These are phyloP conservation scores for Balaeniceps rex DNA, from an alignment of 2,113 vertebrate species.

Conservation along the genomic window DNA sequence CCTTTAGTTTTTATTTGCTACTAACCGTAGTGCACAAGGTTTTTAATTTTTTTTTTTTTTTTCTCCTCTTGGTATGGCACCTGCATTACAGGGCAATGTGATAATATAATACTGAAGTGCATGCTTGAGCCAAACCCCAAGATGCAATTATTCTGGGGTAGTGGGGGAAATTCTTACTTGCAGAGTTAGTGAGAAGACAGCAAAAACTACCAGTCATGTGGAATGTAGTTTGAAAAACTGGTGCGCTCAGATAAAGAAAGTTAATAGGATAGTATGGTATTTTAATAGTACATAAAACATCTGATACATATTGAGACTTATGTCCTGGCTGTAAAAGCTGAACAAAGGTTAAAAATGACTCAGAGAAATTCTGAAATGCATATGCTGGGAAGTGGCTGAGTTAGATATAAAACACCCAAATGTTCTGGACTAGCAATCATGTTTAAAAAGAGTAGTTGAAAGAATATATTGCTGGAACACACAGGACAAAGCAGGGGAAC, in stretches of 20 bases:
- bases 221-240: not conserved
- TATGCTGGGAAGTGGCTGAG: not conserved
- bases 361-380: not conserved
- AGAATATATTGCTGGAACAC: not conserved
- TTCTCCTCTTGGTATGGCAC: not conserved
- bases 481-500: not conserved
- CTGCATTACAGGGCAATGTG: not conserved
- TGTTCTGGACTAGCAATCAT: not conserved
- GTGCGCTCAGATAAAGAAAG: not conserved
- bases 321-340: not conserved
- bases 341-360: constrained; percentile 1
- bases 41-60: not conserved
- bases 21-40: not conserved
- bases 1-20: not conserved
- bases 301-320: constrained; percentile 16
- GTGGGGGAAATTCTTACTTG: not conserved
- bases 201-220: not conserved
- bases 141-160: not conserved
- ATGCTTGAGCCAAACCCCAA: not conserved
- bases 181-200: not conserved
- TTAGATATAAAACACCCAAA: not conserved
- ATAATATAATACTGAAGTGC: not conserved
- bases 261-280: not conserved
- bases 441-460: not conserved
- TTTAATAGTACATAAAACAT: constrained; percentile 26